phyloP scores from a whole-genome alignment of 2,888 invertebrate species.

The Drosophila paucipuncta region DNA sequence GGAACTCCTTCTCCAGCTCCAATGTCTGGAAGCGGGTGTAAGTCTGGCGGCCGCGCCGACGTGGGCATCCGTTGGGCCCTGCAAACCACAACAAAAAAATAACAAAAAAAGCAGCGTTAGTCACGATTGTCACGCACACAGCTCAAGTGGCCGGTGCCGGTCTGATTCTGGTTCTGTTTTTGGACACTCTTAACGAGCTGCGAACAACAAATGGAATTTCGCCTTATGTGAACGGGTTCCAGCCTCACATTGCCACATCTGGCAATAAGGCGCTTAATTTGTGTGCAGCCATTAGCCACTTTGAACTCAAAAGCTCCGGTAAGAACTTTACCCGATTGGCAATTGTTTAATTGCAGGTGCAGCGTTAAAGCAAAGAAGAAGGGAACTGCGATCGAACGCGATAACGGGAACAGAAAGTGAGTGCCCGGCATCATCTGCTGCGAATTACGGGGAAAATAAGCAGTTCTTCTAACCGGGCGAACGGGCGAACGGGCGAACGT shows the following conservation, averaged over 20 bases:
- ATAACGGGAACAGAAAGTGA: not conserved
- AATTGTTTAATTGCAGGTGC: conserved; percentile 37
- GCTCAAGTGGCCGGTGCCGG: conserved; percentile 14
- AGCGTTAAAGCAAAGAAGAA: not conserved
- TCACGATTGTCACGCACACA: conserved; percentile 45
- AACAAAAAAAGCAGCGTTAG: conserved; percentile 67
- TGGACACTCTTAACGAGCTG: conserved; percentile 71
- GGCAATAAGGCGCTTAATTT: conserved; percentile 54
- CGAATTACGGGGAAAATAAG: conserved; percentile 63
- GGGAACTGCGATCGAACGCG: not conserved
- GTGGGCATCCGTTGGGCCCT: conserved; percentile 98
- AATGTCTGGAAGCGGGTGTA: conserved; percentile 99
- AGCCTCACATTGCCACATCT: not conserved
- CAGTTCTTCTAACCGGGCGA: conserved; percentile 44
- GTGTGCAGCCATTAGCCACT: conserved; percentile 19
- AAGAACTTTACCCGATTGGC: conserved; percentile 21
- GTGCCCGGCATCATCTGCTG: not conserved
- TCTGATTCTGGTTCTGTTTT: conserved; percentile 41
- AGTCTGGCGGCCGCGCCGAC: conserved; percentile 97
- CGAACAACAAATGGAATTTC: conserved; percentile 57
- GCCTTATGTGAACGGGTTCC: conserved; percentile 31
- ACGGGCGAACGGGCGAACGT: conserved; percentile 25
- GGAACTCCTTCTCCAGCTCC: conserved; percentile 99
- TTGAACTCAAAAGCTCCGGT: conserved; percentile 11
- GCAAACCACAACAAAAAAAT: conserved; percentile 85